phyloP scores from a whole-genome alignment of 2,888 invertebrate genomes.

The Ophion ventricosus region DNA sequence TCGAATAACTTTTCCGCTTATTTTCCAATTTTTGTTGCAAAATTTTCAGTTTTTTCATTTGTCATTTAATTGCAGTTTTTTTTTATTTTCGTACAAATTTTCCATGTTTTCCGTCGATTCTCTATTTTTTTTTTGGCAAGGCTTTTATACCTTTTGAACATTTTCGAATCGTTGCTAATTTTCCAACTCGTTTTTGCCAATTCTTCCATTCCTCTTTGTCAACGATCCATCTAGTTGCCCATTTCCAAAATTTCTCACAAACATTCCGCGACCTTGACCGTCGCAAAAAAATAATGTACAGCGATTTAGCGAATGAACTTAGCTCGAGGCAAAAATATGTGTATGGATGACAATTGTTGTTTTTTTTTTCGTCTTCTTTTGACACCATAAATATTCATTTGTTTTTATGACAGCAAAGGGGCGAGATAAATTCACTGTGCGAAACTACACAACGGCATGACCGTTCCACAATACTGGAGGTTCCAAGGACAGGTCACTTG shows the following conservation, averaged over 20 bases:
- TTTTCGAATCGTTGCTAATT: too few relatives aligned
- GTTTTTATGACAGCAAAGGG: constrained; percentile 44
- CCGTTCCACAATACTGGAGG: constrained; percentile 36
- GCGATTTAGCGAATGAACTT: background rate
- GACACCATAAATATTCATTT: constrained; percentile 19
- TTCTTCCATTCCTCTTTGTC: too few relatives aligned
- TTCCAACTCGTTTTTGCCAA: too few relatives aligned
- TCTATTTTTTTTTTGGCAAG: background rate
- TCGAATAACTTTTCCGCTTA: background rate
- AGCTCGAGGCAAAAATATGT: background rate
- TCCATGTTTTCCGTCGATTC: background rate
- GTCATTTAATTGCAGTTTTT: too few relatives aligned
- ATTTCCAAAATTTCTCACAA: background rate
- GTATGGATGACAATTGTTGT: too few relatives aligned
- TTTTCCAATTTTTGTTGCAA: background rate
- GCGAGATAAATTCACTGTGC: constrained; percentile 36
- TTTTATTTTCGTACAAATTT: too few relatives aligned
- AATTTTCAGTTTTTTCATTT: background rate
- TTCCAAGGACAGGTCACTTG: constrained; percentile 38
- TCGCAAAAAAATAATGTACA: background rate
- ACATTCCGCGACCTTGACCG: background rate
- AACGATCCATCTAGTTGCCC: background rate
- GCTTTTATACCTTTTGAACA: too few relatives aligned
- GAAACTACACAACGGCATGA: constrained; percentile 34
- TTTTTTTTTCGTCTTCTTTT: background rate